Conservation (phyloP, 2,888 invertebrate genomes). For the Leptopterna dolabrata region DNA sequence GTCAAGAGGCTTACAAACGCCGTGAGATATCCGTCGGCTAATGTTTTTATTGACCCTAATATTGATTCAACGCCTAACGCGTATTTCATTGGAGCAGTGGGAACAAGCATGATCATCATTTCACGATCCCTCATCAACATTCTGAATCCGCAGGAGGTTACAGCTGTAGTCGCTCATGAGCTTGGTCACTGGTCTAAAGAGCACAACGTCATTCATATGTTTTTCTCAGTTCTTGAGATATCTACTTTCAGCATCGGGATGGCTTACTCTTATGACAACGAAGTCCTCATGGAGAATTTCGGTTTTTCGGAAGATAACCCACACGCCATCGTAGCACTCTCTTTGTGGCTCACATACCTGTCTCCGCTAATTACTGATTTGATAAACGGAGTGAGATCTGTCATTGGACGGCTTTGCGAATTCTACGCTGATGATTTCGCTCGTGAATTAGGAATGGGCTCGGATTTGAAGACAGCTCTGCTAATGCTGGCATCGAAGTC, state of each 20-base stretch:
- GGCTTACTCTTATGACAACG: background rate
- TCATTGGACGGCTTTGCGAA: background rate
- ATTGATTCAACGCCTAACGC: background rate
- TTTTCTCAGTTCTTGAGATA: background rate
- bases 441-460: background rate
- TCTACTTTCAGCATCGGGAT: background rate
- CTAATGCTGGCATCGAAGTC: background rate
- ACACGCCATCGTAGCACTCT: background rate
- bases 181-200: background rate
- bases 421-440: conserved; percentile 10
- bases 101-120: background rate
- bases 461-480: background rate
- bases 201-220: background rate
- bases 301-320: background rate
- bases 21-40: background rate
- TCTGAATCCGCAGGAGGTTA: background rate
- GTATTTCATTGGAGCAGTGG: background rate
- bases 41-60: background rate
- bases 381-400: background rate
- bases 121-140: background rate
- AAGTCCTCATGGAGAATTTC: background rate
- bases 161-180: conserved; percentile 9
- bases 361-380: background rate
- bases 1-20: background rate
- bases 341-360: background rate